These are phyloP conservation scores for Nyctalus aviator DNA, from an alignment of 2,797 vertebrate species.

Conservation along the genomic window DNA sequence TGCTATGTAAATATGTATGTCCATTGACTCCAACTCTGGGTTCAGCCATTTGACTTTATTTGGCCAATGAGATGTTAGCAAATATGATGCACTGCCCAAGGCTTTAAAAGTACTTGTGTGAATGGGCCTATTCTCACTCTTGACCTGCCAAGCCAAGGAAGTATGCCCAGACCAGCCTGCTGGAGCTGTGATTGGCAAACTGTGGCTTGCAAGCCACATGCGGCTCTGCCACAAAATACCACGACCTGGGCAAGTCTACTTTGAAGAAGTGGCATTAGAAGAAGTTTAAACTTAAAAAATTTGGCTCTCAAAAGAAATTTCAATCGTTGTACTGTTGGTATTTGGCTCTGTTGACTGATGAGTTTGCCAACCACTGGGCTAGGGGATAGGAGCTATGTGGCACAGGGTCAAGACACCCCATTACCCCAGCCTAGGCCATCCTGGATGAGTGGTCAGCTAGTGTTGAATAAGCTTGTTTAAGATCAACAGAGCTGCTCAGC, in stretches of 20 bases:
- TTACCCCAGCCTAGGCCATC: neutral
- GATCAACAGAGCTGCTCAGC: neutral
- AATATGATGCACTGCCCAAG: neutral
- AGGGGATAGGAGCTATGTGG: neutral
- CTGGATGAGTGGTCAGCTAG: neutral
- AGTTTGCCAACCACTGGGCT: no score
- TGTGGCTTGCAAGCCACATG: no score
- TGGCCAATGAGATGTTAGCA: neutral
- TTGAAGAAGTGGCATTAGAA: no score
- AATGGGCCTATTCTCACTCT: neutral
- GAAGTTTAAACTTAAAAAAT: no score
- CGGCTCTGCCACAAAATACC: no score
- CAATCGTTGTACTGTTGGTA: no score
- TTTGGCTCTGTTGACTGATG: no score
- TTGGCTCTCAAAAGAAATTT: no score
- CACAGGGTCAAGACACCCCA: neutral
- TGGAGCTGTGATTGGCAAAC: neutral
- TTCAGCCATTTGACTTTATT: neutral
- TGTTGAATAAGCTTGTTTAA: neutral
- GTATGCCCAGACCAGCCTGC: neutral
- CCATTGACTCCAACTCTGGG: neutral
- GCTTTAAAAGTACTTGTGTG: neutral
- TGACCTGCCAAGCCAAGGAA: neutral
- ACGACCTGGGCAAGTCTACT: no score
- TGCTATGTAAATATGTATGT: neutral